Percentiles rank a stretch among this genome's conserved stretches.
These are phyloP conservation scores for Caenorhabditis uteleia DNA, from an alignment of 2,888 invertebrate species.

Conservation along the genomic window DNA sequence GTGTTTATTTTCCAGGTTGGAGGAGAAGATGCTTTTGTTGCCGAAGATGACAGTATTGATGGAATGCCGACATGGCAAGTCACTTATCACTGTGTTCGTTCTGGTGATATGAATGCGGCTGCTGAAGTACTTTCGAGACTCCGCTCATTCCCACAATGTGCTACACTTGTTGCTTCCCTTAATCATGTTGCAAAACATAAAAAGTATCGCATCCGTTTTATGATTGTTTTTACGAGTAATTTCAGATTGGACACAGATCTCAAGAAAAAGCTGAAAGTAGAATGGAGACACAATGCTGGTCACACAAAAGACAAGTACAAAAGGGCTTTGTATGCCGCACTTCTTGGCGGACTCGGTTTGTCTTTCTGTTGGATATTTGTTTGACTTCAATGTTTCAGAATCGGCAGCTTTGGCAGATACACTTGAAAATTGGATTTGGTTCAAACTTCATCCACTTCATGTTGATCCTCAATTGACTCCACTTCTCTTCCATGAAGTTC, in stretches of 20 bases:
- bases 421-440: slow-evolving; percentile 69
- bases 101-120: slow-evolving; percentile 49
- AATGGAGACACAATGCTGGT: slow-evolving; percentile 62
- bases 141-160: slow-evolving; percentile 47
- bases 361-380: slow-evolving; percentile 8
- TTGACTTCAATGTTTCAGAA: slow-evolving; percentile 25
- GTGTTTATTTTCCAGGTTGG: slow-evolving; percentile 6
- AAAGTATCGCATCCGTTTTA: slow-evolving; percentile 19
- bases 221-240: slow-evolving; percentile 2
- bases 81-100: slow-evolving; percentile 49
- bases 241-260: slow-evolving; percentile 52
- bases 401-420: slow-evolving; percentile 45
- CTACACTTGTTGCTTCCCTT: slow-evolving; percentile 48
- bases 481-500: slow-evolving; percentile 59
- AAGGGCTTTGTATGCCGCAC: slow-evolving; percentile 57
- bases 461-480: slow-evolving; percentile 54
- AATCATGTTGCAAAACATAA: slow-evolving; percentile 42
- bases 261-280: slow-evolving; percentile 59
- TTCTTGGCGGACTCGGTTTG: slow-evolving; percentile 59
- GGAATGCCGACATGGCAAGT: slow-evolving; percentile 51
- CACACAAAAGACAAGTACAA: slow-evolving; percentile 59
- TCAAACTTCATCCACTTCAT: slow-evolving; percentile 56
- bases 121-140: slow-evolving; percentile 35
- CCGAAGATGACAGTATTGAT: slow-evolving; percentile 48
- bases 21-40: slow-evolving; percentile 21